These are phyloP conservation scores for Oscheius sp. DNA, from an alignment of 2,888 invertebrate species.

Conservation along the genomic window DNA sequence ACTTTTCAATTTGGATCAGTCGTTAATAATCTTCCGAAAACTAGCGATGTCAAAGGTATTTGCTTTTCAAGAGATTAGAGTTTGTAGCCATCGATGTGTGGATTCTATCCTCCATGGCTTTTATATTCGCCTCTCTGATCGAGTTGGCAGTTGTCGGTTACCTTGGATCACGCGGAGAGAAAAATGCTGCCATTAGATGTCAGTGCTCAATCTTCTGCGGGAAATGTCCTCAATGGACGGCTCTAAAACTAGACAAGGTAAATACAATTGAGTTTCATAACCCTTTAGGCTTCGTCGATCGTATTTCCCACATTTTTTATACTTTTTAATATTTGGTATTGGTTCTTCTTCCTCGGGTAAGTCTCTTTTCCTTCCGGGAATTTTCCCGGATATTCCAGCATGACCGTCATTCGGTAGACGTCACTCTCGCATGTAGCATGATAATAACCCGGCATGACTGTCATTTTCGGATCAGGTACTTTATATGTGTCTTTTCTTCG, in stretches of 20 bases:
- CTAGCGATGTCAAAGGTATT: conserved; percentile 66
- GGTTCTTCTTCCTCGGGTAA: conserved; percentile 70
- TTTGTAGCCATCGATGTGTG: conserved; percentile 70
- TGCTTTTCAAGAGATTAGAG: background rate
- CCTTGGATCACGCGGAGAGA: conserved; percentile 52
- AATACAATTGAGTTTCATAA: background rate
- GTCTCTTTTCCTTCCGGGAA: conserved; percentile 9
- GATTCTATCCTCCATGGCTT: conserved; percentile 69
- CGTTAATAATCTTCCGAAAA: conserved; percentile 69
- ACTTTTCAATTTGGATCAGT: conserved; percentile 70
- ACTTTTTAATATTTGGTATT: conserved; percentile 70
- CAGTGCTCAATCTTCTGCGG: conserved; percentile 68
- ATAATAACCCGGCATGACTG: background rate
- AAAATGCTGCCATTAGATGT: conserved; percentile 55
- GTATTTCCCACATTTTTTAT: conserved; percentile 65
- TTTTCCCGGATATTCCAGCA: conserved; percentile 3
- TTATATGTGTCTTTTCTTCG: background rate
- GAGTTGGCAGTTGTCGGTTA: conserved; percentile 69
- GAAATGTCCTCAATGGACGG: conserved; percentile 68
- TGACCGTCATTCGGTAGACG: conserved; percentile 5
- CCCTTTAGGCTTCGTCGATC: conserved; percentile 61
- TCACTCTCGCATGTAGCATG: conserved; percentile 16
- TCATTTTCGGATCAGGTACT: conserved; percentile 8
- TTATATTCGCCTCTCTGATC: conserved; percentile 69
- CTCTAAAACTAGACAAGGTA: conserved; percentile 66